Evolutionary conservation across 2,113 vertebrate genomes (phyloP), one percentile per base, ranked within the genome.

Genomic region (Vidua chalybeata): DNA sequence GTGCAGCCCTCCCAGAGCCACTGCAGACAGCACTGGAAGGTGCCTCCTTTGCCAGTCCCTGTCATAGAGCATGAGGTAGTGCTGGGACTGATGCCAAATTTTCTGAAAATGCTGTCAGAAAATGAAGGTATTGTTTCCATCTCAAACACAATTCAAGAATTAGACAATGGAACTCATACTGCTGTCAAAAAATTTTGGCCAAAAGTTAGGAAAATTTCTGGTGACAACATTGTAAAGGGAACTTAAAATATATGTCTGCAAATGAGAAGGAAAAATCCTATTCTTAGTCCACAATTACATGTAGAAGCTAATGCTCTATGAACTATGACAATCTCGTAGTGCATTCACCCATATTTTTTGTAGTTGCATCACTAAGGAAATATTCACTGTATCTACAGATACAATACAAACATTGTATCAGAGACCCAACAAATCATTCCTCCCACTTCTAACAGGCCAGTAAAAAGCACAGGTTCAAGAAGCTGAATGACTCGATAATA

Each of bases 61-160:
- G 48, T 1, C 7, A 8, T 0, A 69, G 41, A 28, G 35, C 41
- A 20, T 2, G 11, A 73, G 45, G 23, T 1, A 31, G 14, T 22
- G 41, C 67, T 68, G 58, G 31, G 14, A 62, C 30, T 88, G 58
- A n/a, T 20, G 35, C 26, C 89, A 77, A 13, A 9, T 67, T 61
- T 82, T 52, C 74, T 59, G 61, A 75, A 82, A 82, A 51, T 4
- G 12, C 20, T 78, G 56, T 55, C 71, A 85, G 66, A 45, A 87
- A 84, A 66, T 41, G 13, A 82, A 87, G 39, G 52, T 55, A 27
- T 52, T 76, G 45, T 72, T 94, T 71, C 58, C n/a, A 90, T 48
- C 46, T 58, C 87, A 84, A 84, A 64, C 8, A 46, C 55, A 51
- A 45, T 51, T 88, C 64, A 80, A 62, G 12, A 88, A 64, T 83